Evolutionary conservation across 2,888 invertebrate genomes (phyloP).

Genomic region (Drosophila putrida): DNA sequence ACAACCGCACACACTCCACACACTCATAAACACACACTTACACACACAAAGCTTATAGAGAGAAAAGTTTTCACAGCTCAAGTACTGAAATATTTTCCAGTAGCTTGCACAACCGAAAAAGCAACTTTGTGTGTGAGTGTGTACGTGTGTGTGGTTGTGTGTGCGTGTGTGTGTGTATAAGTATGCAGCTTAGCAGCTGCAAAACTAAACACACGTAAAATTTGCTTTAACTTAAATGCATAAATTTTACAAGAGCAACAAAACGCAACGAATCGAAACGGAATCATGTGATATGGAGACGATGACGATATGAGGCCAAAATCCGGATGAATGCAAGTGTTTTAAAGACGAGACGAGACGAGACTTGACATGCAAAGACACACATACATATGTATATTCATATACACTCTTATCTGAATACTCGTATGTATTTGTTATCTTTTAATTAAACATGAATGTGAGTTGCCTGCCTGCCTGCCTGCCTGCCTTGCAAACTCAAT

Average conservation of each 20-base stretch:
- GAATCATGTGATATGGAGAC: constrained; percentile 34
- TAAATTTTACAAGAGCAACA: constrained; percentile 55
- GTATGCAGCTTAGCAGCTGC: constrained; percentile 49
- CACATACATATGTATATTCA: constrained; percentile 1
- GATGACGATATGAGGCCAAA: constrained; percentile 1
- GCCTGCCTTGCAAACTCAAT: constrained; percentile 40
- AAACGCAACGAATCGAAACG: constrained; percentile 51
- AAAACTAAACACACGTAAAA: constrained; percentile 56
- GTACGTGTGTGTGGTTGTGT: constrained; percentile 12
- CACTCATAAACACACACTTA: neutral
- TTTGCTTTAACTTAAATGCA: constrained; percentile 61
- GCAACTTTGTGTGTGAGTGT: constrained; percentile 11
- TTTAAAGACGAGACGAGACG: constrained; percentile 43
- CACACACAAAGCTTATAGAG: constrained; percentile 4
- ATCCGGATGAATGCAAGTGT: constrained; percentile 43
- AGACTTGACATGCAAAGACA: constrained; percentile 16
- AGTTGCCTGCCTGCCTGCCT: constrained; percentile 16
- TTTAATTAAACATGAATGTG: constrained; percentile 78
- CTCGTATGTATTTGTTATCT: constrained; percentile 69
- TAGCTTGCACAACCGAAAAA: constrained; percentile 56
- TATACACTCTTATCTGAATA: constrained; percentile 13
- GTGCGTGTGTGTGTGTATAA: constrained; percentile 9
- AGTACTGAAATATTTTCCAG: constrained; percentile 60
- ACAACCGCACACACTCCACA: constrained; percentile 8
- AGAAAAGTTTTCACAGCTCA: constrained; percentile 46